Evolutionary conservation across 2,113 vertebrate genomes (phyloP), one percentile per base, ranked within the genome.

Genomic region (Astur gentilis): DNA sequence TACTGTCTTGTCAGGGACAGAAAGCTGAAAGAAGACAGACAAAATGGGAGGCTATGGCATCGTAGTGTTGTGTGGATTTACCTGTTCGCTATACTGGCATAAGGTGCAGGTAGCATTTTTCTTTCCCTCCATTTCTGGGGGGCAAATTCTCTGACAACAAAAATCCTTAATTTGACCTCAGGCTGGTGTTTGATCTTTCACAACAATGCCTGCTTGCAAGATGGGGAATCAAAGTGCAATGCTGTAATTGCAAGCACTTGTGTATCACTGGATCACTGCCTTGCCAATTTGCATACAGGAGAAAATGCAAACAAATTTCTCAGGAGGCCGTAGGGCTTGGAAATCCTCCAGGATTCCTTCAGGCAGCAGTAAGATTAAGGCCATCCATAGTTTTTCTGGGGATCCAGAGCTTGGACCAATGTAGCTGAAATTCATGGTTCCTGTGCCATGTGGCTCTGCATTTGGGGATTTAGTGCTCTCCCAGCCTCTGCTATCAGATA

Each of bases 271-370:
- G 64, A 87, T 89, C 57, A n/a, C 50, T 81, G 67, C 76, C 49
- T 83, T 83, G 75, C n/a, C 76, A 69, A 55, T 95, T 62, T 92
- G 44, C 16, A 20, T 65, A 47, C n/a, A 85, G 79, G n/a, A 83
- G 79, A 88, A 83, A 90, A 83, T 42, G n/a, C 83, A 93, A 88
- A 83, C 54, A 86, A 82, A 89, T 86, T 92, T 89, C 75, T 90
- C 58, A 71, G 71, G 75, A 85, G 52, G 66, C 40, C 3, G 1
- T 52, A 45, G 29, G 58, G 27, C 71, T 69, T 85, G 82, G 66
- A 97, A 91, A 69, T 61, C 73, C 81, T 94, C 58, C 92, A 97
- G 34, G 45, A 93, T 81, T 96, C 76, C 76, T 93, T 60, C 52
- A 88, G 69, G 76, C 85, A 87, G 50, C 71, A 64, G 62, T 77